phyloP scores from a whole-genome alignment of 2,113 vertebrate genomes.

The Copsychus sechellarum region DNA sequence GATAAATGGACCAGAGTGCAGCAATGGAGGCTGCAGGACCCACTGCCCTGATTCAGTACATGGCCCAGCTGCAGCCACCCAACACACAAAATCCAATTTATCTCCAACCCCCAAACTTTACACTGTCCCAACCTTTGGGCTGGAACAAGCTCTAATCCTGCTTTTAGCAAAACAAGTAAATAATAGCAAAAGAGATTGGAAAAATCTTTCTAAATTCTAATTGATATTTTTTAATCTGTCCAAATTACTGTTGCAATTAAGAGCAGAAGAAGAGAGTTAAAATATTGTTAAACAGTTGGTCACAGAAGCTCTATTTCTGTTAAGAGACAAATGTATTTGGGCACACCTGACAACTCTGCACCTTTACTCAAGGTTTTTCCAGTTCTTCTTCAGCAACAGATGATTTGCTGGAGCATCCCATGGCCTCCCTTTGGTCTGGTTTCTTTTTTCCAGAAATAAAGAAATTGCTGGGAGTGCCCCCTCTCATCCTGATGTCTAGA shows the following conservation, averaged over 20 bases:
- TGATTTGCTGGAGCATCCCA: background rate
- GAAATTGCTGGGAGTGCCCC: background rate
- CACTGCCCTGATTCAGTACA: background rate
- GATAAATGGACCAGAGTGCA: background rate
- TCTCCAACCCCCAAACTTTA: background rate
- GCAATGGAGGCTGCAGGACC: background rate
- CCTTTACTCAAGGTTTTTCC: background rate
- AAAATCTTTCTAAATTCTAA: background rate
- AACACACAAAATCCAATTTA: background rate
- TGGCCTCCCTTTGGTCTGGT: background rate
- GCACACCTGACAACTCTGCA: background rate
- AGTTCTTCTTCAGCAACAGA: background rate
- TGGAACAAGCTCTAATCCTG: background rate
- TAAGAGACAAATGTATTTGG: background rate
- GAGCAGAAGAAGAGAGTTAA: background rate
- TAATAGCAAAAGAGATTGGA: background rate
- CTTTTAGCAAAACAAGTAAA: background rate
- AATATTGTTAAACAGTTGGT: background rate
- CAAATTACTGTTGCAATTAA: background rate
- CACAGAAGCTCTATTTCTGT: background rate
- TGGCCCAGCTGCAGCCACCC: rapidly evolving
- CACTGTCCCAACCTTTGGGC: background rate
- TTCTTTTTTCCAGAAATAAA: background rate
- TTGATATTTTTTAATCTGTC: background rate
- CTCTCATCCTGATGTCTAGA: background rate